These are phyloP conservation scores for Grammomys surdaster DNA, from an alignment of 2,113 vertebrate species.

Conservation along the genomic window DNA sequence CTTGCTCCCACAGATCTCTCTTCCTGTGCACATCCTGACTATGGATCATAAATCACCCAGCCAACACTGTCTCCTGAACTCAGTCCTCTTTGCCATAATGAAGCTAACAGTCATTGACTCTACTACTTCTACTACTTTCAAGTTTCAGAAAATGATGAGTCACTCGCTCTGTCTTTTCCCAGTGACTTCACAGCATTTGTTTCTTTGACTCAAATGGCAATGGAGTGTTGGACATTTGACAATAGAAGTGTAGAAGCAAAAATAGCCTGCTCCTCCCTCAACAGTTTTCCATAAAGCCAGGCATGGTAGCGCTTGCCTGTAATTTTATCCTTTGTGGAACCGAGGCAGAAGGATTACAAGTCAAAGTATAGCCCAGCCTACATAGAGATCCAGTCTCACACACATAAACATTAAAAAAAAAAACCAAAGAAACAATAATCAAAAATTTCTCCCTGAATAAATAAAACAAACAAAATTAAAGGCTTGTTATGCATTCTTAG, in stretches of 20 bases:
- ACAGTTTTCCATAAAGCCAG: not conserved
- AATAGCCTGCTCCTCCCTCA: not conserved
- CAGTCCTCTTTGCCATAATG: not conserved
- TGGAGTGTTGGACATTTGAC: not conserved
- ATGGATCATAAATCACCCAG: not conserved
- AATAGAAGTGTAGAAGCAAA: not conserved
- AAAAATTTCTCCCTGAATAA: not conserved
- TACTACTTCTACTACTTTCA: not conserved
- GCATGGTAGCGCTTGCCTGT: too few species aligned
- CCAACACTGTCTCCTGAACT: not conserved
- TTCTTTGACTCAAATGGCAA: not conserved
- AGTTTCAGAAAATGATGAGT: not conserved
- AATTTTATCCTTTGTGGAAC: not conserved
- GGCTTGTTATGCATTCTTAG: not conserved
- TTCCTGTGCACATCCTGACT: not conserved
- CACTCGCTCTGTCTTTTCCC: not conserved
- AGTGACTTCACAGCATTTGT: not conserved
- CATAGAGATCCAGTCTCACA: not conserved
- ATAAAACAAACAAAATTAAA: slow-evolving; percentile 21
- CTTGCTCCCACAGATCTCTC: not conserved
- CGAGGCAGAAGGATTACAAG: not conserved
- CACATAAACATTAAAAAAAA: not conserved
- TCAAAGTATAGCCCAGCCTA: not conserved
- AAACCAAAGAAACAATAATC: not conserved
- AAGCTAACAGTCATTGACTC: not conserved